Evolutionary conservation across 1,140 invertebrate species (phyloP), one percentile per base, ranked within the genome.

Genomic region (Parapsyche elsis): DNA sequence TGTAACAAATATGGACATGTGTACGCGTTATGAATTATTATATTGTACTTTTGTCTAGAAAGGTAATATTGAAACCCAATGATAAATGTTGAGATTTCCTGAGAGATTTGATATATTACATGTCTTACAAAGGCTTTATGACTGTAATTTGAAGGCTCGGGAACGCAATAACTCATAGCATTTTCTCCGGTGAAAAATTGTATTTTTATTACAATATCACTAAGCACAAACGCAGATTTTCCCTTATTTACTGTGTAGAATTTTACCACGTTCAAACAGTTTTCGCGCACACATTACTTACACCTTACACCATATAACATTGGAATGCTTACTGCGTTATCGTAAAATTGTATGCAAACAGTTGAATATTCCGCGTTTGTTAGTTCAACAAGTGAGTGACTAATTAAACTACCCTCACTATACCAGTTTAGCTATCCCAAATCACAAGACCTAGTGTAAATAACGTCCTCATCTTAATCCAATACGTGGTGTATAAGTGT

Each of bases 331-430:
- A 38, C 30, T 38, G 7, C 30, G 7, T 4, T 38, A 38, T 38
- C 7, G 7, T 38, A 38, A 38, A 38, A 38, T 38, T 4, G 30
- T 38, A 61, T 21, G 21, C 21, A 61, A 61, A 61, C 59, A 61
- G 30, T 19, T 21, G 16, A 61, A 5, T 61, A 61, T 61, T 61
- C 10, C 9, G 21, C 59, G n/a, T 38, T 21, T 61, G 59, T 61
- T 61, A 61, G 59, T 61, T 61, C 59, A 61, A 61, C 59, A 61
- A 61, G 59, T 61, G 59, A 61, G 21, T 21, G 5, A 61, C 59
- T 21, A 61, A 61, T 61, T 61, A 2, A 61, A 61, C n/a, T 21
- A 61, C n/a, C 59, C 59, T 61, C 59, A 21, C 16, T 61, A 61
- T 1, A 53, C 49, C 1, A 53, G 45, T 46, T 59, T 59, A 59